Evolutionary conservation across 2,888 invertebrate species (phyloP).

Genomic region (Laothoe populi): DNA sequence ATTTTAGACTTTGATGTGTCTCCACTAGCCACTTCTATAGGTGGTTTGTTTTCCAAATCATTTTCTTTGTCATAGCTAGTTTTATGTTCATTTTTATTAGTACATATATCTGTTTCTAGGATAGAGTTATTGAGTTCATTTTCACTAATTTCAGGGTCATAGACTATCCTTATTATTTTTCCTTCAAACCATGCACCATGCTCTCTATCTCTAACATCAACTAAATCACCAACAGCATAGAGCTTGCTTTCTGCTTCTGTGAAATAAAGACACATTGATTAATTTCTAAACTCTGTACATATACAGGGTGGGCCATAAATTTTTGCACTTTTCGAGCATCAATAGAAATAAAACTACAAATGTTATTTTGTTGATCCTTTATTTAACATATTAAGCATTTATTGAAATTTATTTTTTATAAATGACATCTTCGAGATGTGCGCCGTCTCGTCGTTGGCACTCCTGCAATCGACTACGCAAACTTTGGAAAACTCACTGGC

Average conservation of each 20-base stretch:
- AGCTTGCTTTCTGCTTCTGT: slow-evolving; percentile 75
- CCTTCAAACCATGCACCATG: slow-evolving; percentile 91
- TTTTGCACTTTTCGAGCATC: too few species aligned
- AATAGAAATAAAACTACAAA: too few species aligned
- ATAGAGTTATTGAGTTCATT: slow-evolving; percentile 24
- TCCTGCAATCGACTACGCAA: too few species aligned
- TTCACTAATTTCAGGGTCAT: slow-evolving; percentile 50
- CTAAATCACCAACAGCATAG: slow-evolving; percentile 86
- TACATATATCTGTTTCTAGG: slow-evolving; percentile 4
- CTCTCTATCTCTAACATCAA: slow-evolving; percentile 87
- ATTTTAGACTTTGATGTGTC: slow-evolving; percentile 47
- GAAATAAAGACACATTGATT: slow-evolving; percentile 27
- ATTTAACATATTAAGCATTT: too few species aligned
- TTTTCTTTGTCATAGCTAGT: slow-evolving; percentile 40
- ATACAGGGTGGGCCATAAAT: too few species aligned
- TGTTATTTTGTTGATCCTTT: too few species aligned
- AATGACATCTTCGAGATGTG: too few species aligned
- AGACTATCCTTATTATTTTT: slow-evolving; percentile 82
- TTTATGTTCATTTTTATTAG: slow-evolving; percentile 26
- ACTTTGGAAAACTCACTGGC: too few species aligned
- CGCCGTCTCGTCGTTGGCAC: too few species aligned
- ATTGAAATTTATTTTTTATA: too few species aligned
- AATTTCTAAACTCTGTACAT: not conserved
- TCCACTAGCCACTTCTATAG: slow-evolving; percentile 38
- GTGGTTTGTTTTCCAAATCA: slow-evolving; percentile 59